Evolutionary conservation across 2,888 invertebrate genomes (phyloP).

Genomic region (Subacronicta megacephala): DNA sequence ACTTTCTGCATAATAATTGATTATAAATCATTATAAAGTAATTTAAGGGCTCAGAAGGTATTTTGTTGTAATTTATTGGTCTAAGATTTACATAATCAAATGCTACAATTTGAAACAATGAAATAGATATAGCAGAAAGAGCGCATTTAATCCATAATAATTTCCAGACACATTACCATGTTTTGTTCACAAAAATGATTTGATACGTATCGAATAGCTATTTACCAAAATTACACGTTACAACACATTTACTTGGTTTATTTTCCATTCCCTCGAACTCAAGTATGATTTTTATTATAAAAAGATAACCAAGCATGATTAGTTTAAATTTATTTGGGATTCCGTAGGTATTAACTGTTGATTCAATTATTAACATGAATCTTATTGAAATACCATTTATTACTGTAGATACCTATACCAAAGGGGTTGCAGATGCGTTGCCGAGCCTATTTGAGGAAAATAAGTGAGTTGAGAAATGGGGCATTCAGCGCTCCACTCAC

Average conservation of each 20-base stretch:
- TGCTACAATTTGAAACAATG: constrained; percentile 26
- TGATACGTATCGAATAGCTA: constrained; percentile 87
- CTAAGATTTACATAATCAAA: constrained; percentile 19
- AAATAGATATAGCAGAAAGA: constrained; percentile 41
- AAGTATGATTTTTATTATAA: constrained; percentile 81
- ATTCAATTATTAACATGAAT: neutral
- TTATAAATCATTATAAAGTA: neutral
- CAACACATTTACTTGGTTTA: constrained; percentile 81
- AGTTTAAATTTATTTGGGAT: constrained; percentile 50
- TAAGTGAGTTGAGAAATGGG: too few relatives aligned
- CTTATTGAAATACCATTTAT: too few relatives aligned
- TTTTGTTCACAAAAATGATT: constrained; percentile 81
- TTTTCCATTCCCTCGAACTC: constrained; percentile 83
- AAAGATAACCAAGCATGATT: constrained; percentile 63
- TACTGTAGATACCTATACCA: too few relatives aligned
- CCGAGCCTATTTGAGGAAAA: too few relatives aligned
- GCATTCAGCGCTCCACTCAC: too few relatives aligned
- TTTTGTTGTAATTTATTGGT: neutral
- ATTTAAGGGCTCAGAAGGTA: neutral
- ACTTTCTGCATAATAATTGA: too few relatives aligned
- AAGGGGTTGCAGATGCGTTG: too few relatives aligned
- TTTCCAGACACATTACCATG: constrained; percentile 68
- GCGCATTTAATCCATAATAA: constrained; percentile 57
- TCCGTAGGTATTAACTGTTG: constrained; percentile 56
- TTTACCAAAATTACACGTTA: constrained; percentile 87